phyloP scores from a whole-genome alignment of 1,140 invertebrate genomes.

The Drosophila lowei region DNA sequence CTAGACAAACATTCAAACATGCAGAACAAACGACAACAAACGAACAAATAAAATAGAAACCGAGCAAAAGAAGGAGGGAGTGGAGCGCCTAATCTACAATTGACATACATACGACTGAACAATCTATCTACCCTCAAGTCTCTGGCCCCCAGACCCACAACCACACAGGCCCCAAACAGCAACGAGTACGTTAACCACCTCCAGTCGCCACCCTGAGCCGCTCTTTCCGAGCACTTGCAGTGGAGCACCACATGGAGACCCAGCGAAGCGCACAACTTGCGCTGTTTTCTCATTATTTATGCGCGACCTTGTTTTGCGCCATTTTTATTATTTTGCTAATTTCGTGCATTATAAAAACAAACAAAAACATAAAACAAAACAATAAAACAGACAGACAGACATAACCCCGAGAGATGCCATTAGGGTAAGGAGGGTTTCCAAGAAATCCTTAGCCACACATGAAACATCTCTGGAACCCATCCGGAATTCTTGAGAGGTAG shows the following conservation, averaged over 20 bases:
- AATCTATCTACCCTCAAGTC: slow-evolving; percentile 33
- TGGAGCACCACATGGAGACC: slow-evolving; percentile 59
- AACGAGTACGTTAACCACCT: too few relatives aligned
- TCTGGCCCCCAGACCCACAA: slow-evolving; percentile 5
- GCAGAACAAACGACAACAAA: not conserved
- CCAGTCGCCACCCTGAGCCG: not conserved
- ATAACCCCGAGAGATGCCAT: slow-evolving; percentile 22
- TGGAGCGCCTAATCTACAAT: slow-evolving; percentile 70
- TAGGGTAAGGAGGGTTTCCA: not conserved
- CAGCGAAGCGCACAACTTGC: slow-evolving; percentile 68
- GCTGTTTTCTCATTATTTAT: slow-evolving; percentile 78
- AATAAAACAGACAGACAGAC: slow-evolving; percentile 36
- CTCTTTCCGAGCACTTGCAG: slow-evolving; percentile 26
- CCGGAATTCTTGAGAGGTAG: too few relatives aligned
- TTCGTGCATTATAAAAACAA: slow-evolving; percentile 69
- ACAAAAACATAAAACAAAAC: slow-evolving; percentile 16
- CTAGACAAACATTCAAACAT: slow-evolving; percentile 22
- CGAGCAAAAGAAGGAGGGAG: slow-evolving; percentile 2
- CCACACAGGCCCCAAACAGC: too few relatives aligned
- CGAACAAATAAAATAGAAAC: slow-evolving; percentile 8
- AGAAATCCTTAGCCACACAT: too few relatives aligned
- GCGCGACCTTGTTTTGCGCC: slow-evolving; percentile 79
- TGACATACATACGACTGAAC: slow-evolving; percentile 72
- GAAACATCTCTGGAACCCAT: too few relatives aligned
- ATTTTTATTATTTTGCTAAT: slow-evolving; percentile 81